These are phyloP conservation scores for Alectura lathami DNA, from an alignment of 2,113 vertebrate species.

Conservation along the genomic window DNA sequence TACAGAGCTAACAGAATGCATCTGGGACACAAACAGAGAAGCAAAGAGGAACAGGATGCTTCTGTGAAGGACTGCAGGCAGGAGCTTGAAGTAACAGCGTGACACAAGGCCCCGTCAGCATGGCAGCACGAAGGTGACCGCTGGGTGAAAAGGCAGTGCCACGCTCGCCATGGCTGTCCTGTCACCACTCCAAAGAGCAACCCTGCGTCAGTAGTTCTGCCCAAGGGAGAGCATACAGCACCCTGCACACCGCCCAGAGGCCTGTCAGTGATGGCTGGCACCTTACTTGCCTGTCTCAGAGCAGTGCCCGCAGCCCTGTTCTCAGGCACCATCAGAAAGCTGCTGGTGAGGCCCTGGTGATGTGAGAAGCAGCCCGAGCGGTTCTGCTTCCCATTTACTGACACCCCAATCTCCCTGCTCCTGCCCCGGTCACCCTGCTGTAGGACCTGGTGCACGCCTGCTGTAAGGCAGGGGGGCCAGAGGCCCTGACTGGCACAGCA, in stretches of 20 bases:
- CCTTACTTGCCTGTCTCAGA: background rate
- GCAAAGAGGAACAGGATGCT: background rate
- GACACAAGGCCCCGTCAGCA: accelerated
- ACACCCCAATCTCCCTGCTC: accelerated
- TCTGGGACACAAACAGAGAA: background rate
- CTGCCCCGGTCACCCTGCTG: background rate
- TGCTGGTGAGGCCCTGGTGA: background rate
- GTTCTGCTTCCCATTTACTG: background rate
- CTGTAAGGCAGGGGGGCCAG: background rate
- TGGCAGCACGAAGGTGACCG: background rate
- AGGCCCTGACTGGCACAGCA: background rate
- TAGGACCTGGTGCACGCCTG: background rate
- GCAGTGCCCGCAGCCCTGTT: background rate
- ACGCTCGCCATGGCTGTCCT: accelerated
- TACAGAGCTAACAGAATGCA: background rate
- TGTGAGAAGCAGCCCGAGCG: too few relatives aligned
- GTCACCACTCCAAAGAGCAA: background rate
- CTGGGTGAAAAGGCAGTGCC: accelerated
- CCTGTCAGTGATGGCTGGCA: accelerated
- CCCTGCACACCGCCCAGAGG: background rate
- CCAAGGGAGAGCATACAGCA: background rate
- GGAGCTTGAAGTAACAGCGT: background rate
- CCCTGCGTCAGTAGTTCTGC: background rate
- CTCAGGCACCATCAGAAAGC: background rate
- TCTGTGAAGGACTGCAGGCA: background rate